Base-by-base conservation (phyloP, 53 echinoderm and acorn worm genomes). In the Actinopyga echinites region DNA sequence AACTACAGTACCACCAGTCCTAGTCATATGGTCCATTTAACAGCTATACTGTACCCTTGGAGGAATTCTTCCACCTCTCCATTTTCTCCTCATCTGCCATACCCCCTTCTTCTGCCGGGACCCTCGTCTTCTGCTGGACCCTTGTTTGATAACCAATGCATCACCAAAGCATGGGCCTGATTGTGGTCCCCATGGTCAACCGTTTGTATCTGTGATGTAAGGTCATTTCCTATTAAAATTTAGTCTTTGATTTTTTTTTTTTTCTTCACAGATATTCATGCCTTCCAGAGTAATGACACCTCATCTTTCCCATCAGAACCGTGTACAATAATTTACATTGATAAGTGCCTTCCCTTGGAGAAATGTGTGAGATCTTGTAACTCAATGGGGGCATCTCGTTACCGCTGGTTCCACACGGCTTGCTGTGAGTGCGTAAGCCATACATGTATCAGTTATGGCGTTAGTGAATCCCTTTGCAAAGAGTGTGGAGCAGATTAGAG, bases 401-500 rank as follows among this genome's bases (percentile, higher is more conserved):
- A 87, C 31, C 87, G 99, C 21, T 99, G 99, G 99, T 99, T 99
- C 78, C 99, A 99, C 43, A 95, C 87, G 3, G 92, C 88, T 8
- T 99, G 99, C 89, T 99, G 99, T 29, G 89, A 99, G 89, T 99
- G 99, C 57, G 78, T 99, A 26, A 94, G 99, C 40, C 77, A 89
- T 11, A 49, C 92, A 17, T 99, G 99, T 61, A 81, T 92, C 58
- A 92, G 91, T 64, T 99, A 92, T 80, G 99, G 99, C 53, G 92
- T 86, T 80, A 92, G 91, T 21, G 90, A 89, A 59, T 67, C 99
- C 15, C 75, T 91, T 54, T 99, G 99, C 44, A 89, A 83, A 30
- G 86, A 80, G 19, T 96, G 97, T 62, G 63, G 13, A 25, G n/a
- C 12, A 21, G 63, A 62, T 62, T 28, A 62, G 63, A 13, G 11